phyloP scores from a whole-genome alignment of 2,113 vertebrate genomes.

The Heterotis niloticus region DNA sequence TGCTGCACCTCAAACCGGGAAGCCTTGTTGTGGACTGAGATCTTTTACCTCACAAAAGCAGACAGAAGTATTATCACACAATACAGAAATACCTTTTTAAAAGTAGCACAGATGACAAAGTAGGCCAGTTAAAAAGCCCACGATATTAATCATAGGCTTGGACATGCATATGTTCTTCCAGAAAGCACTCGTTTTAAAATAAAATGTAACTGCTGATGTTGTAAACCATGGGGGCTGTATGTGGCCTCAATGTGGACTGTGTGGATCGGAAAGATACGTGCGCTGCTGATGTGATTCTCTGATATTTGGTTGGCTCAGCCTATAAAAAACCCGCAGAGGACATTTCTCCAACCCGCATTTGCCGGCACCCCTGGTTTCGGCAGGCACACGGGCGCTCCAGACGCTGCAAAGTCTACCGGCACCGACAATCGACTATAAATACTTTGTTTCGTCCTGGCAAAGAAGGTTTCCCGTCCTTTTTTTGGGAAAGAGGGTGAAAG shows the following conservation, averaged over 20 bases:
- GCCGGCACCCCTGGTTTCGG: neutral
- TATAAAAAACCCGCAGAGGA: neutral
- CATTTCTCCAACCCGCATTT: constrained; percentile 9
- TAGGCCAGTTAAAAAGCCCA: neutral
- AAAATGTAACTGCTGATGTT: neutral
- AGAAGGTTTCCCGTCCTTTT: neutral
- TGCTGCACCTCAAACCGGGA: neutral
- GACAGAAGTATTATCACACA: neutral
- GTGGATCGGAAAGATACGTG: neutral
- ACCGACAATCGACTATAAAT: constrained; percentile 8
- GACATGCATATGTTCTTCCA: too few relatives aligned
- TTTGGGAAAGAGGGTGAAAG: constrained; percentile 7
- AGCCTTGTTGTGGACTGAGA: neutral
- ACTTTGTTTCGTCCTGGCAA: neutral
- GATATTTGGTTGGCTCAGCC: neutral
- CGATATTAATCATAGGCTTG: neutral
- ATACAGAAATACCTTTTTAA: neutral
- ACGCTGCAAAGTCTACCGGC: neutral
- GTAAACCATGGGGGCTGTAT: neutral
- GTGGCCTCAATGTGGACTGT: neutral
- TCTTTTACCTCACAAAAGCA: neutral
- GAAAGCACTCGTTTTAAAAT: neutral
- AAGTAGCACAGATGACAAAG: constrained; percentile 3
- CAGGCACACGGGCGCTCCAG: neutral
- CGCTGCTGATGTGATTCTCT: neutral